phyloP scores from a whole-genome alignment of 2,797 vertebrate species.

The Limosa lapponica region DNA sequence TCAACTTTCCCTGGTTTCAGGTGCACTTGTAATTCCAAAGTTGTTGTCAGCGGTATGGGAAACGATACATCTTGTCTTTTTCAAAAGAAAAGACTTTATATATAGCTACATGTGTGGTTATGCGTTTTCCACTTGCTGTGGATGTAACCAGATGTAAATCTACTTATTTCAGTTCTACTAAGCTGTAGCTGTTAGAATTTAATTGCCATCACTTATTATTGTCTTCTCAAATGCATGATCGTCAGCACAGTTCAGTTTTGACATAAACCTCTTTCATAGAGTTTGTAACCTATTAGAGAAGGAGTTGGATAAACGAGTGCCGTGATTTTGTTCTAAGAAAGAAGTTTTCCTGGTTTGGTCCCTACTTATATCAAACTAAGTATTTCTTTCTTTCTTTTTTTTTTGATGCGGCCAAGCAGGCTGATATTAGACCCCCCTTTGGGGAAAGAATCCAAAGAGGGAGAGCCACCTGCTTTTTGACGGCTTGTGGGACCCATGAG shows the following conservation, averaged over 20 bases:
- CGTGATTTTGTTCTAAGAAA: background rate
- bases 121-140: background rate
- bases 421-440: background rate
- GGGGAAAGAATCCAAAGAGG: background rate
- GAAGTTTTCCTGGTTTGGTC: background rate
- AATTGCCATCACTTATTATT: background rate
- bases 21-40: background rate
- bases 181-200: background rate
- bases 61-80: background rate
- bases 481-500: rapidly evolving
- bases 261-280: background rate
- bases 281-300: background rate
- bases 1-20: background rate
- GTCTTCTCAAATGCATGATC: background rate
- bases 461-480: background rate
- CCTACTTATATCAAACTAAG: background rate
- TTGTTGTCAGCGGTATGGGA: rapidly evolving
- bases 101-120: rapidly evolving
- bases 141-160: background rate
- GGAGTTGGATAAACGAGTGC: background rate
- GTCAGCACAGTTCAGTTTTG: background rate
- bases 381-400: background rate
- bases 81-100: background rate
- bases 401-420: background rate
- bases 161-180: background rate